Conservation (phyloP, 2,797 vertebrate genomes). For the Rousettus madagascariensis region DNA sequence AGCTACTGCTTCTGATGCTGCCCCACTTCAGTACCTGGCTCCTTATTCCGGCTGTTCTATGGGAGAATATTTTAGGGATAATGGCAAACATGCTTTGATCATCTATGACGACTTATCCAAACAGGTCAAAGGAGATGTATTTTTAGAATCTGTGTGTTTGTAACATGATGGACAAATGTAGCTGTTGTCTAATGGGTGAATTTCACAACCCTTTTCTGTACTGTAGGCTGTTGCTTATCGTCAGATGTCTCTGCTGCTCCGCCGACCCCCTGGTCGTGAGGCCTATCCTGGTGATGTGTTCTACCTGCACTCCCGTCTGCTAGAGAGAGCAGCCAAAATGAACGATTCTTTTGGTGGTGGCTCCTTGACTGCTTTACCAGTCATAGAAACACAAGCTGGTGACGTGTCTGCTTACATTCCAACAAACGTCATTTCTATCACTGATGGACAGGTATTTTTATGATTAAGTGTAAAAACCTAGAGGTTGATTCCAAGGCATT, state of each 20-base stretch:
- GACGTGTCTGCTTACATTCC: slow-evolving; percentile 99
- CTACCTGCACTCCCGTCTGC: slow-evolving; percentile 97
- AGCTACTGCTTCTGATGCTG: slow-evolving; percentile 97
- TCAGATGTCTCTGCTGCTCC: slow-evolving; percentile 98
- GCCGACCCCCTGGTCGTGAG: slow-evolving; percentile 96
- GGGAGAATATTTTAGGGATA: slow-evolving; percentile 99
- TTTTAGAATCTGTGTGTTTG: background rate
- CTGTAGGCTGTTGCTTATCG: slow-evolving; percentile 96
- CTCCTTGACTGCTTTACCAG: slow-evolving; percentile 96
- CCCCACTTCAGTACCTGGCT: slow-evolving; percentile 97
- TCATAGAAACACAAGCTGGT: slow-evolving; percentile 98
- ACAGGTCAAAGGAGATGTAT: slow-evolving; percentile 87
- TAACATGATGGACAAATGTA: background rate
- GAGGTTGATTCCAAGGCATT: background rate
- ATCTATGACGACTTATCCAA: slow-evolving; percentile 99
- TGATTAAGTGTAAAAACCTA: background rate
- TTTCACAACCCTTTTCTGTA: background rate
- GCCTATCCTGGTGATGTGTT: slow-evolving; percentile 99
- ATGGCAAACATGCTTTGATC: slow-evolving; percentile 96
- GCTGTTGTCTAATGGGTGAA: background rate
- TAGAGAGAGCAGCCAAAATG: slow-evolving; percentile 99
- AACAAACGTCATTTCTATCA: slow-evolving; percentile 99
- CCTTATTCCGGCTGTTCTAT: slow-evolving; percentile 99
- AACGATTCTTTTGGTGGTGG: slow-evolving; percentile 97
- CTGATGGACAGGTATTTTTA: slow-evolving; percentile 94